Evolutionary conservation across 2,797 vertebrate genomes (phyloP).

Genomic region (Staurois parvus): DNA sequence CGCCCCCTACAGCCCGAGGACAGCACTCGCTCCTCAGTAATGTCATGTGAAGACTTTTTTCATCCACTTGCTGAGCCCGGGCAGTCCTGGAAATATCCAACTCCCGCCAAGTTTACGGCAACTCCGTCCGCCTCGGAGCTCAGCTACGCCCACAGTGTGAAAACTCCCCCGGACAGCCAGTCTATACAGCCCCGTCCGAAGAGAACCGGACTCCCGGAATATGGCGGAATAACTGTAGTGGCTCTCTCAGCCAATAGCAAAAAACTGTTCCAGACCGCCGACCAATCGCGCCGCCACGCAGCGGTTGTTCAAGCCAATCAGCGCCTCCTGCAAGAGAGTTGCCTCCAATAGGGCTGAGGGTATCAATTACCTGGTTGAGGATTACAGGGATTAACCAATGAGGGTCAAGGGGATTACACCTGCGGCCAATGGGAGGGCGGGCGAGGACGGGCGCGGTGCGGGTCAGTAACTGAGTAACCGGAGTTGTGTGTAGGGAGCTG

Average conservation of each 20-base stretch:
- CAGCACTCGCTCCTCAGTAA: background rate
- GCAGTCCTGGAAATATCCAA: background rate
- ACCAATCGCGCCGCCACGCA: background rate
- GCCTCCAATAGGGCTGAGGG: conserved; percentile 62
- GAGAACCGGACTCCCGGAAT: conserved; percentile 58
- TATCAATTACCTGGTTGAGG: conserved; percentile 65
- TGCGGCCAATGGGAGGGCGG: conserved; percentile 55
- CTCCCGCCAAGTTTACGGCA: background rate
- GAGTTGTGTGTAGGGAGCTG: conserved; percentile 31
- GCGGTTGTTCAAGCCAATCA: background rate
- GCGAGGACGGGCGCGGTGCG: background rate
- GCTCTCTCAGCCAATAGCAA: conserved; percentile 44
- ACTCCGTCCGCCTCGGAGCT: background rate
- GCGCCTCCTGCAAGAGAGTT: background rate
- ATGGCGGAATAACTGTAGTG: conserved; percentile 64
- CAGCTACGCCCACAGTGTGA: background rate
- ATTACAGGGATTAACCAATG: conserved; percentile 36
- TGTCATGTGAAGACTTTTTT: background rate
- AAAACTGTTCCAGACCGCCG: fast-evolving
- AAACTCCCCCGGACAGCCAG: background rate
- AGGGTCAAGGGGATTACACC: conserved; percentile 31
- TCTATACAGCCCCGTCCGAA: conserved; percentile 5
- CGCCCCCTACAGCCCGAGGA: conserved; percentile 1
- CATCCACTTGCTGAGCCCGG: background rate
- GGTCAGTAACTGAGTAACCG: conserved; percentile 14